These are phyloP conservation scores for Nomada ruficornis DNA, from an alignment of 2,888 invertebrate species.

Conservation along the genomic window DNA sequence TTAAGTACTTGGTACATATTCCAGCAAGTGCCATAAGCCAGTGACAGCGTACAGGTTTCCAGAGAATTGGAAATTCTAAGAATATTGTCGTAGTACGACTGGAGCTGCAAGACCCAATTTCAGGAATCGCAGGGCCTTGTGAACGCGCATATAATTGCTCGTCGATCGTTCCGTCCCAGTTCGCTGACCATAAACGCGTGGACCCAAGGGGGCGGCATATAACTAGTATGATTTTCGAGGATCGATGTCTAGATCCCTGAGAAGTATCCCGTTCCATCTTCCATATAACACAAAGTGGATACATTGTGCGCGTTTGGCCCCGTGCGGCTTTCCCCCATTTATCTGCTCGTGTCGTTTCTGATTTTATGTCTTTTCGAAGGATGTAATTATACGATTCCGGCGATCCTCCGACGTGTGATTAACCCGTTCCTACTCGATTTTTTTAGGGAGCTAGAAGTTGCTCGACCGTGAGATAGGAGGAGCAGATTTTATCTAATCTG, in stretches of 20 bases:
- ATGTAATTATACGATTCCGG: conserved; percentile 51
- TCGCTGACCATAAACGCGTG: conserved; percentile 58
- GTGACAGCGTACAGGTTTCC: no score
- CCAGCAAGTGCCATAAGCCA: no score
- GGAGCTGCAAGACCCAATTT: conserved; percentile 74
- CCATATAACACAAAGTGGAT: conserved; percentile 45
- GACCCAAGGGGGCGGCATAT: conserved; percentile 54
- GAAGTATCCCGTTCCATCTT: conserved; percentile 42
- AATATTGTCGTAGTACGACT: conserved; percentile 63
- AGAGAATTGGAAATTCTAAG: conserved; percentile 31
- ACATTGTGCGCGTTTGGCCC: conserved; percentile 42
- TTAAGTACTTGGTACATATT: no score
- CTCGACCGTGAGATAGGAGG: background rate
- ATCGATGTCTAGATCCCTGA: conserved; percentile 41
- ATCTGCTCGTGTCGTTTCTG: conserved; percentile 42
- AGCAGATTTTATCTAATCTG: background rate
- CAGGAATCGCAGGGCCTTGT: conserved; percentile 70
- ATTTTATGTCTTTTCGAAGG: conserved; percentile 54
- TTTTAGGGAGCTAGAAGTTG: background rate
- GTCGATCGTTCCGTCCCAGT: conserved; percentile 63
- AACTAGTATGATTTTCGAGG: conserved; percentile 48
- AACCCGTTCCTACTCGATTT: conserved; percentile 28
- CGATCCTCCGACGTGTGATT: conserved; percentile 43
- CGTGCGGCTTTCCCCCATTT: conserved; percentile 47
- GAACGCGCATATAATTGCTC: conserved; percentile 75